These are phyloP conservation scores for Lordiphosa collinella DNA, from an alignment of 1,140 invertebrate genomes.

Conservation along the genomic window DNA sequence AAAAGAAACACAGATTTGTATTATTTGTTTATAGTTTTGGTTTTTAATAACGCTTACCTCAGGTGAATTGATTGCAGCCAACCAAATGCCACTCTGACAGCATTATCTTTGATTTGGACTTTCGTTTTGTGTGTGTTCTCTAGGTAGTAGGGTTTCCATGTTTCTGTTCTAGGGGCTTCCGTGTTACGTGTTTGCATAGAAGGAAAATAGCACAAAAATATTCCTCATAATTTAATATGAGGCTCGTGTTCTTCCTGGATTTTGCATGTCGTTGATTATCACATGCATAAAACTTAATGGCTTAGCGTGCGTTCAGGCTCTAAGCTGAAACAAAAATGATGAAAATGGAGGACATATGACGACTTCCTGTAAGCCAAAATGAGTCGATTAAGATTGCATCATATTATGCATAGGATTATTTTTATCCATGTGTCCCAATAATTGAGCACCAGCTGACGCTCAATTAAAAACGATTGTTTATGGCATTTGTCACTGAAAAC, in stretches of 20 bases:
- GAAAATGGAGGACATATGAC: too few relatives aligned
- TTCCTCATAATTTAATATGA: constrained; percentile 36
- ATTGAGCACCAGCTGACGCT: background rate
- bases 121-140: constrained; percentile 12
- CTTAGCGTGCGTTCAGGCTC: background rate
- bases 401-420: background rate
- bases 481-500: constrained; percentile 7
- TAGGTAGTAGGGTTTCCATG: constrained; percentile 25
- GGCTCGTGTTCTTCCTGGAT: constrained; percentile 39
- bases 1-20: background rate
- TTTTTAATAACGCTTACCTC: constrained; percentile 35
- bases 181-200: constrained; percentile 30
- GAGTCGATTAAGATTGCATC: constrained; percentile 6
- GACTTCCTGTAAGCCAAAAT: too few relatives aligned
- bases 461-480: constrained; percentile 10
- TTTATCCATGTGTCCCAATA: background rate
- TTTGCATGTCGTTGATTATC: constrained; percentile 31
- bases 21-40: constrained; percentile 53
- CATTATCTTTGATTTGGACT: constrained; percentile 39
- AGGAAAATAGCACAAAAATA: constrained; percentile 21
- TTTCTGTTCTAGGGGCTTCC: constrained; percentile 20
- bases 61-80: constrained; percentile 64
- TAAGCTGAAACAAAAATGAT: too few relatives aligned
- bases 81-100: constrained; percentile 19
- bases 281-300: background rate